Evolutionary conservation across 2,113 vertebrate genomes (phyloP), one percentile per base, ranked within the genome.

Genomic region (Nothoprocta pentlandii): DNA sequence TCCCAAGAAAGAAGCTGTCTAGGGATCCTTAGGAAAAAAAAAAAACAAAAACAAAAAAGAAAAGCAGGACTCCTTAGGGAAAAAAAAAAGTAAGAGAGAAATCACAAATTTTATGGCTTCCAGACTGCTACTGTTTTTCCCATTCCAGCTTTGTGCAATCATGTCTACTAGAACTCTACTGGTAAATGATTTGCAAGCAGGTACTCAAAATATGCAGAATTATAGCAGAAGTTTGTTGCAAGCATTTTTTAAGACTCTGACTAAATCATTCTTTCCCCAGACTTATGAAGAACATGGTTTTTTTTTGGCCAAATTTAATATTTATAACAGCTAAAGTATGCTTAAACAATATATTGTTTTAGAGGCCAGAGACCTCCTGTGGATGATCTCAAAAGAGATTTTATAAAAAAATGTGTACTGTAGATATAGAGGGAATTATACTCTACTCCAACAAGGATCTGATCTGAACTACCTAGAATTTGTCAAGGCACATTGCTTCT

Each of bases 351-450:
- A 88, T 67, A 54, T 6, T 62, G 39, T 34, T 88, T 59, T 41
- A 86, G 86, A 67, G 79, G 74, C n/a, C 9, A 32, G n/a, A 39
- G 36, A 53, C 63, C 22, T 83, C 22, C 39, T 81, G 34, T 19
- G 89, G 67, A 41, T 95, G 80, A 89, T 95, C 62, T 93, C 44
- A 94, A 87, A 36, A 30, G 41, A 89, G 71, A 68, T 68, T 90
- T 86, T 58, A 81, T 79, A 93, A 17, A 3, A 10, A 54, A 68
- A 6, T 49, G 36, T 76, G 66, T 84, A 58, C 70, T 94, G 51
- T 64, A 90, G 32, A 44, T 70, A 80, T 30, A 74, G 90, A 96
- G 67, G 58, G 23, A 56, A 32, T 61, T 95, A 69, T 90, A 69
- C 46, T 94, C 85, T 95, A 10, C 92, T 94, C 53, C 88, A 90